Base-by-base conservation (phyloP, 2,797 vertebrate species). In the Gymnothorax javanicus region DNA sequence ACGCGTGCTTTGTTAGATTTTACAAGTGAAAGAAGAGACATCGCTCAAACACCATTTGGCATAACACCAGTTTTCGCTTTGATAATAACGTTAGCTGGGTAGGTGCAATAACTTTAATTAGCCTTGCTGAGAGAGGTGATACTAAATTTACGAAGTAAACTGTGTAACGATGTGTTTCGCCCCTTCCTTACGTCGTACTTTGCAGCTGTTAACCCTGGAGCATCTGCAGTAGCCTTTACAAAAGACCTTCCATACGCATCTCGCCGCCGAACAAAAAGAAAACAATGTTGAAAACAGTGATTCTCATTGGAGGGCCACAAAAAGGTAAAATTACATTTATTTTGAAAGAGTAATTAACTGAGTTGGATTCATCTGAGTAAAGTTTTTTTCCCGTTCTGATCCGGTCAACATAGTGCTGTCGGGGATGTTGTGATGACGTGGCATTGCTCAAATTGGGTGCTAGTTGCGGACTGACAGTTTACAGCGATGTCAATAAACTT, bases 221-320 rank as follows among this genome's bases (percentile, higher is more conserved):
- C n/a, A n/a, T 81, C 77, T 81, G 33, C 33, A 7, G 23, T 50
- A 12, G 9, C 2, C 17, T 33, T 33, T n/a, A 50, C 73, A 17
- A 1, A 54, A 56, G 77, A 81, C 20, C 52, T 54, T 27, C 82
- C 17, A 25, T 77, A 6, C 13, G 60, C 23, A 27, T 7, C 20
- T 58, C 59, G 82, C 58, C 25, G 33, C 57, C 11, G 82, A 83
- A 8, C 57, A 83, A 3, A 57, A 25, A 4, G 20, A 6, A 15
- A 12, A 93, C 90, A 7, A 98, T 98, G 97, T 92, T 98, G 89
- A 99, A 99, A 88, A 96, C 98, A 4, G 97, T 98, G 7, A 96
- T 99, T 93, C 95, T 99, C 88, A 99, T 99, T 62, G 98, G 98
- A 86, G 98, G 98, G 0, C 97, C 98, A 1, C 98, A 99, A 89